phyloP scores from a whole-genome alignment of 2,888 invertebrate genomes.

The Lomographa bimaculata region DNA sequence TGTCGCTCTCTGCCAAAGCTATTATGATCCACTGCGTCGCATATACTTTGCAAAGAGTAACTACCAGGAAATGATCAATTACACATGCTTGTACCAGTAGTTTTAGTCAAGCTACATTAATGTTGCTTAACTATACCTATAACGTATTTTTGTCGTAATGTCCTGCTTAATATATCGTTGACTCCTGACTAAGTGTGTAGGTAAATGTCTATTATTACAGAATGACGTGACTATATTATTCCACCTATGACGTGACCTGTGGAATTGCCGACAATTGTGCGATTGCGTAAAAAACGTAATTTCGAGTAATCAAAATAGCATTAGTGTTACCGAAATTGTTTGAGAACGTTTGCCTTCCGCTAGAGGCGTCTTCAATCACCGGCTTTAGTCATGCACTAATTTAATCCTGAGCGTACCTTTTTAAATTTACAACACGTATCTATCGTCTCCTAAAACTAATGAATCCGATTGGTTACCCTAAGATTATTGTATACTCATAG shows the following conservation, averaged over 20 bases:
- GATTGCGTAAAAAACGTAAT: conserved; percentile 62
- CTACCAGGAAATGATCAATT: background rate
- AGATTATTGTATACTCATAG: conserved; percentile 21
- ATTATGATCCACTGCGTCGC: conserved; percentile 16
- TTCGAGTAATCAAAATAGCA: conserved; percentile 74
- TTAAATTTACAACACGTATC: conserved; percentile 28
- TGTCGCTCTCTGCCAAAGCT: conserved; percentile 22
- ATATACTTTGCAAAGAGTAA: conserved; percentile 1
- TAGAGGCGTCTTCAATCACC: conserved; percentile 48
- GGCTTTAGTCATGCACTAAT: conserved; percentile 54
- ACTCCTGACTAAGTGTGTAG: conserved; percentile 40
- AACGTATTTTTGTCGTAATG: conserved; percentile 39
- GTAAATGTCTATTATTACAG: conserved; percentile 53
- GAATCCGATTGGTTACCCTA: conserved; percentile 33
- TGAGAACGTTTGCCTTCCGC: conserved; percentile 45
- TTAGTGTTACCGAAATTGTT: conserved; percentile 61
- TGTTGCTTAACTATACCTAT: too few species aligned
- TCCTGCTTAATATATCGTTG: conserved; percentile 37
- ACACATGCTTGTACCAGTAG: too few species aligned
- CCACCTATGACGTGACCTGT: conserved; percentile 53
- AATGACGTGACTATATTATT: conserved; percentile 38
- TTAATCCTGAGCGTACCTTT: too few species aligned
- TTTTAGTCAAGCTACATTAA: too few species aligned
- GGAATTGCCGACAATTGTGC: conserved; percentile 44
- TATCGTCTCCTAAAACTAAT: conserved; percentile 29